Evolutionary conservation across 2,888 invertebrate species (phyloP).

Genomic region (Dichetophora obliterata): DNA sequence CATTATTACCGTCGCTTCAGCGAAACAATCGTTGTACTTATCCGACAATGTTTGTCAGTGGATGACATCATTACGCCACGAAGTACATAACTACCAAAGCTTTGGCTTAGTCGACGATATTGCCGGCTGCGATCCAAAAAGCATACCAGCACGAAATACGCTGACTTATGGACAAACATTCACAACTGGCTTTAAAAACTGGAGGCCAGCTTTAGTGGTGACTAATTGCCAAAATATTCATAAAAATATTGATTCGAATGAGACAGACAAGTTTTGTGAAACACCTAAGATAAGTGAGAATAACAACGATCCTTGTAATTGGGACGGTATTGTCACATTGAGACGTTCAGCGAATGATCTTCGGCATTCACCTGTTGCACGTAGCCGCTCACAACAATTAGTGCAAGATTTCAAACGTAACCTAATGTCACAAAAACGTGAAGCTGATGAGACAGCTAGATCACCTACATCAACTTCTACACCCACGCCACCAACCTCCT

Average conservation of each 20-base stretch:
- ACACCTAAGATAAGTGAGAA: background rate
- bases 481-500: slow-evolving; percentile 12
- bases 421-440: slow-evolving; percentile 56
- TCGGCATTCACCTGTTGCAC: slow-evolving; percentile 39
- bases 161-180: slow-evolving; percentile 31
- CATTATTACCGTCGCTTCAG: background rate
- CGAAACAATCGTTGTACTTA: slow-evolving; percentile 52
- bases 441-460: background rate
- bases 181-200: background rate
- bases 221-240: slow-evolving; percentile 42
- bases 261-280: slow-evolving; percentile 3
- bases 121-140: slow-evolving; percentile 62
- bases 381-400: slow-evolving; percentile 42
- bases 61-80: slow-evolving; percentile 65
- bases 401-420: slow-evolving; percentile 65
- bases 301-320: slow-evolving; percentile 5
- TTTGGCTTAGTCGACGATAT: slow-evolving; percentile 50
- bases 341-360: slow-evolving; percentile 16
- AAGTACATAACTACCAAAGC: slow-evolving; percentile 61
- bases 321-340: slow-evolving; percentile 40
- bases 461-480: slow-evolving; percentile 37
- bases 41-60: slow-evolving; percentile 65
- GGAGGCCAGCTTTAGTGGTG: slow-evolving; percentile 20
- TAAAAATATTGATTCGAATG: slow-evolving; percentile 26
- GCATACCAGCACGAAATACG: slow-evolving; percentile 61